Evolutionary conservation across 2,888 invertebrate species (phyloP).

Genomic region (Torymus aiolomorphi): DNA sequence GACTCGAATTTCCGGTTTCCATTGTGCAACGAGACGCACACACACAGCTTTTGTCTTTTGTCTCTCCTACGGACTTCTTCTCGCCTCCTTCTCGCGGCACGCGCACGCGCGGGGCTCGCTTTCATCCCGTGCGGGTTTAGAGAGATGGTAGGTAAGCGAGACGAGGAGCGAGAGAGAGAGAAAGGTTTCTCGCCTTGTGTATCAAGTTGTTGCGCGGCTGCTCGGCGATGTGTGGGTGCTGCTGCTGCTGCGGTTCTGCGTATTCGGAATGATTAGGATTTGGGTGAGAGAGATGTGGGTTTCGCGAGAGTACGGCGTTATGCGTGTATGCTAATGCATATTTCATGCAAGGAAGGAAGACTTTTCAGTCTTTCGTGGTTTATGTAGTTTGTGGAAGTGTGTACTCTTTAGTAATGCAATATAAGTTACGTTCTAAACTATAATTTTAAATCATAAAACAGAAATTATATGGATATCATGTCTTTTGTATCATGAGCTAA

Average conservation of each 20-base stretch:
- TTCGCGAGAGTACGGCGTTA: not conserved
- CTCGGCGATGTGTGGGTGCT: constrained; percentile 31
- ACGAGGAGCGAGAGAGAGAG: constrained; percentile 57
- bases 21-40: constrained; percentile 57
- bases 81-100: constrained; percentile 16
- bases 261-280: constrained; percentile 8
- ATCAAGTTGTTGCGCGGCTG: constrained; percentile 64
- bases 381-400: no score
- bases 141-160: no score
- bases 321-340: no score
- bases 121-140: no score
- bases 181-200: constrained; percentile 63
- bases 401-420: no score
- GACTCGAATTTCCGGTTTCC: constrained; percentile 70
- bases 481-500: no score
- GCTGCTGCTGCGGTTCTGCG: not conserved
- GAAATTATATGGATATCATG: no score
- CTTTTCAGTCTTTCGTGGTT: no score
- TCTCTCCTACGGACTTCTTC: constrained; percentile 40
- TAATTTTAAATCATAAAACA: no score
- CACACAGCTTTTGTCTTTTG: constrained; percentile 48
- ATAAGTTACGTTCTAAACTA: no score
- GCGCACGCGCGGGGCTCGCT: not conserved
- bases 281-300: not conserved
- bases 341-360: no score